A percentile compares a stretch with the other conserved stretches of the same genome.
phyloP scores from a whole-genome alignment of 2,888 invertebrate species.

The Drosophila imparisetae region DNA sequence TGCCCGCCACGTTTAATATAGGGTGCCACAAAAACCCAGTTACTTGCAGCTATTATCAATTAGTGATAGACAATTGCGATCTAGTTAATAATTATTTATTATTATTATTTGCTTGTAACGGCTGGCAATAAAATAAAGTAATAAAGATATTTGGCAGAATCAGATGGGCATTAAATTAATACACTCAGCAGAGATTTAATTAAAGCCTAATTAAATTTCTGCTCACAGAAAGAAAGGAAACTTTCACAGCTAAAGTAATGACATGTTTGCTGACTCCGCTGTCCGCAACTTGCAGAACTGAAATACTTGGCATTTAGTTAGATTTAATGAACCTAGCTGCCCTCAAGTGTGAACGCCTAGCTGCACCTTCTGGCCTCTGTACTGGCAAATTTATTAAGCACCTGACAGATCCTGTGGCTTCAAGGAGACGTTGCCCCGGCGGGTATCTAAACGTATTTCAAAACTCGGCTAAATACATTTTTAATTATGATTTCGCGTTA shows the following conservation, averaged over 20 bases:
- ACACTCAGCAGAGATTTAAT: background rate
- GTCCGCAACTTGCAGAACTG: background rate
- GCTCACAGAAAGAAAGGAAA: background rate
- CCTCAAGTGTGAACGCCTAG: background rate
- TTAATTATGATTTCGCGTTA: slow-evolving; percentile 80
- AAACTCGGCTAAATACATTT: slow-evolving; percentile 77
- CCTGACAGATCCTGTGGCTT: slow-evolving; percentile 19
- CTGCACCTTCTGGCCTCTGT: slow-evolving; percentile 19
- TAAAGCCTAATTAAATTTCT: background rate
- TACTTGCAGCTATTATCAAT: slow-evolving; percentile 20
- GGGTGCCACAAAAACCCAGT: background rate
- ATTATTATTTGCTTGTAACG: background rate
- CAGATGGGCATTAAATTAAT: background rate
- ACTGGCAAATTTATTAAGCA: slow-evolving; percentile 11
- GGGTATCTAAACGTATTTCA: slow-evolving; percentile 59
- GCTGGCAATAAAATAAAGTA: background rate
- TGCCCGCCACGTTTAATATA: slow-evolving; percentile 8
- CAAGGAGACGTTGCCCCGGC: slow-evolving; percentile 17
- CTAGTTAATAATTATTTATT: slow-evolving; percentile 16
- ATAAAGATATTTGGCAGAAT: background rate
- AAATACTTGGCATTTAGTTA: slow-evolving; percentile 7
- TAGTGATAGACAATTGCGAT: slow-evolving; percentile 15
- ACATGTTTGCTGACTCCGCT: background rate
- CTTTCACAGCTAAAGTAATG: background rate
- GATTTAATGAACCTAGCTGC: slow-evolving; percentile 7